Percentiles rank a stretch among this genome's conserved stretches.
Evolutionary conservation across 2,888 invertebrate genomes (phyloP).

Genomic region (Drosophila maculinotata): DNA sequence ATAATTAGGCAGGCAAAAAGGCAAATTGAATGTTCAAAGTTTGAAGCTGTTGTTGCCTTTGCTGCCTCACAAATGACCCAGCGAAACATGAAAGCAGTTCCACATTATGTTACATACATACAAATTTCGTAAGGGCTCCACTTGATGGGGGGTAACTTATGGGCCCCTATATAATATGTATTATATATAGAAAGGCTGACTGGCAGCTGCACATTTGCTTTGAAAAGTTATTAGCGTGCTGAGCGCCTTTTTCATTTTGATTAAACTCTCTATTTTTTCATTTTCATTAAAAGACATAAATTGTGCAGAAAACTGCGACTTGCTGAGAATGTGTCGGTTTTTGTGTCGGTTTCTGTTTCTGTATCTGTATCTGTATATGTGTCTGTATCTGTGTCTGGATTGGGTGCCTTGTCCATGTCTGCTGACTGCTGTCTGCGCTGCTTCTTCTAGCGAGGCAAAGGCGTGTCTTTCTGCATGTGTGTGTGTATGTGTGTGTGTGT

Average conservation of each 20-base stretch:
- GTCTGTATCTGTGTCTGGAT: constrained; percentile 40
- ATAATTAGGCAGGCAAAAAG: constrained; percentile 63
- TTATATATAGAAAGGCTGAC: constrained; percentile 30
- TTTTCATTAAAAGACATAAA: constrained; percentile 82
- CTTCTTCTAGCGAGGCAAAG: constrained; percentile 47
- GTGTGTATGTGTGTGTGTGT: constrained; percentile 21
- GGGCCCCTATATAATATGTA: constrained; percentile 13
- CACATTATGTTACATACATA: constrained; percentile 45
- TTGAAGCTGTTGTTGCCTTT: constrained; percentile 21
- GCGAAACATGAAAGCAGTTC: constrained; percentile 40
- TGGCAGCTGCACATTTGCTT: constrained; percentile 69
- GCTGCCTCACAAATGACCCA: constrained; percentile 30
- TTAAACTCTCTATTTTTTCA: constrained; percentile 54
- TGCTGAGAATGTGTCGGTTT: constrained; percentile 33
- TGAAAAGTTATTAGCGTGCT: constrained; percentile 79
- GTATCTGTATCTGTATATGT: constrained; percentile 34
- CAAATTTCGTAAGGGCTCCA: constrained; percentile 67
- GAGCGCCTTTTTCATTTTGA: constrained; percentile 48
- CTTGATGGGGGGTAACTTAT: constrained; percentile 42
- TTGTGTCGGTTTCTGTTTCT: constrained; percentile 20
- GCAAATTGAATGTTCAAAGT: constrained; percentile 49
- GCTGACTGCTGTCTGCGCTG: constrained; percentile 1
- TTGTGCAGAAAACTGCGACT: constrained; percentile 77
- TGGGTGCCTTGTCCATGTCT: constrained; percentile 17
- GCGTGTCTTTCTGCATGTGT: constrained; percentile 36